Percentiles rank a stretch among this genome's conserved stretches.
These are phyloP conservation scores for Ageneiosus marmoratus DNA, from an alignment of 2,113 vertebrate genomes.

Conservation along the genomic window DNA sequence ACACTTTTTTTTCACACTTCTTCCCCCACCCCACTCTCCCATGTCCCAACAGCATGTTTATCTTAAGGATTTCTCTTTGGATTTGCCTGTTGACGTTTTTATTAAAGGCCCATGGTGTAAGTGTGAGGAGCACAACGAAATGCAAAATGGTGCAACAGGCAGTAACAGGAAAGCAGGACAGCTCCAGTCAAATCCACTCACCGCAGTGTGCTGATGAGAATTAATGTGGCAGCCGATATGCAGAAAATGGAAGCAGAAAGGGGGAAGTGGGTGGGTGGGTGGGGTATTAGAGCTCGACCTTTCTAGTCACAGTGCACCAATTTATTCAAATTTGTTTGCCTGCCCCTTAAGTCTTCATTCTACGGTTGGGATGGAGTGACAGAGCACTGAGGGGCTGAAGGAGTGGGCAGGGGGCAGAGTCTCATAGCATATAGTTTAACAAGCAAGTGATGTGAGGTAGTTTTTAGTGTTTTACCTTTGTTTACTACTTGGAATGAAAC, in stretches of 20 bases:
- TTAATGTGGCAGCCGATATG: conserved; percentile 65
- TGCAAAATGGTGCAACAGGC: conserved; percentile 52
- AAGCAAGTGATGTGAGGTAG: not conserved
- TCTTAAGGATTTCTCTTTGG: conserved; percentile 59
- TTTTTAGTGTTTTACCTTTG: not conserved
- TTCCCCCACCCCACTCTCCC: conserved; percentile 30
- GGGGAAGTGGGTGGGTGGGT: conserved; percentile 8
- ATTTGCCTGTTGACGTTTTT: conserved; percentile 66
- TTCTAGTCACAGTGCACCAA: conserved; percentile 64
- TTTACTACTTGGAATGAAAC: not conserved
- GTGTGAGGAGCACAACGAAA: conserved; percentile 43
- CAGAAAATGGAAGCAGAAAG: conserved; percentile 34
- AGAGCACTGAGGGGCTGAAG: conserved; percentile 33
- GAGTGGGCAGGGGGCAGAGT: conserved; percentile 38
- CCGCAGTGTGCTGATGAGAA: conserved; percentile 62
- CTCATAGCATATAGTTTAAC: conserved; percentile 22
- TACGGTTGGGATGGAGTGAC: conserved; percentile 55
- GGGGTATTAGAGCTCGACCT: conserved; percentile 56
- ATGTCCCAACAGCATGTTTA: conserved; percentile 51
- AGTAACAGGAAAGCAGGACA: conserved; percentile 44
- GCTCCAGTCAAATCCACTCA: conserved; percentile 55
- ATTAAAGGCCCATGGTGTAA: conserved; percentile 61
- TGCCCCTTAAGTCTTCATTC: conserved; percentile 76
- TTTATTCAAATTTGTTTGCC: conserved; percentile 74
- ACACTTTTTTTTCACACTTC: not conserved